These are phyloP conservation scores for Asobara japonica DNA, from an alignment of 1,140 invertebrate species.

Conservation along the genomic window DNA sequence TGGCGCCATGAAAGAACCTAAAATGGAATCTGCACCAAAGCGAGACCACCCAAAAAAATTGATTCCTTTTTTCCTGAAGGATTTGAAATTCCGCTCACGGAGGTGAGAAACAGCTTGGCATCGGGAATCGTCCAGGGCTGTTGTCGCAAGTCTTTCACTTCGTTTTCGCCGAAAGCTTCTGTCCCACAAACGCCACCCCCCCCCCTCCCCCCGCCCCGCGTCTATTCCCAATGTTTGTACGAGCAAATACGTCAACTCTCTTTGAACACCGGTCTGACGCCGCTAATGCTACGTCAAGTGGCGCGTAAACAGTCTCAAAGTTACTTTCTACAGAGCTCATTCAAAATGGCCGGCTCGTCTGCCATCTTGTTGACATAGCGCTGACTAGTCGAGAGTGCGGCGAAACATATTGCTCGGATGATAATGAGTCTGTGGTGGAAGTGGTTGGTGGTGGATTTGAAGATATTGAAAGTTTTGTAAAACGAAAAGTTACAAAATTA, in stretches of 20 bases:
- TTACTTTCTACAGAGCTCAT: constrained; percentile 11
- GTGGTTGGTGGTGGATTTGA: not conserved
- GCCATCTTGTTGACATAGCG: constrained; percentile 1
- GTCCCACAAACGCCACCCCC: constrained; percentile 25
- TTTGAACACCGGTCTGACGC: constrained; percentile 14
- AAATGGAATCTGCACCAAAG: not conserved
- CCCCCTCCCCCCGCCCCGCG: not conserved
- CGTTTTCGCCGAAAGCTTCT: constrained; percentile 27
- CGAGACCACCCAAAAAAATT: not conserved
- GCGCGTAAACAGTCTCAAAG: constrained; percentile 10
- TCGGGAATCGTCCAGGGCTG: constrained; percentile 33
- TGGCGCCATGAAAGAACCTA: not conserved
- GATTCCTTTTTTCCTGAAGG: not conserved
- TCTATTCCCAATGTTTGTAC: constrained; percentile 1
- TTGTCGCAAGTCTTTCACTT: constrained; percentile 24
- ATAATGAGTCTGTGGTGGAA: not conserved
- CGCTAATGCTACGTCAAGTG: constrained; percentile 8
- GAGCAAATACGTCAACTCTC: constrained; percentile 16
- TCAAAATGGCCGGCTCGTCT: constrained; percentile 5
- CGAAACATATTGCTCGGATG: not conserved
- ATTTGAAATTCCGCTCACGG: constrained; percentile 37
- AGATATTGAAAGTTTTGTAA: no score
- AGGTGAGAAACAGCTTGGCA: constrained; percentile 35
- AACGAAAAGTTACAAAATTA: no score
- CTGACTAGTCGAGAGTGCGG: not conserved